phyloP scores from a whole-genome alignment of 35 echinoderm and acorn worm species.

The Ophiothrix spiculata region DNA sequence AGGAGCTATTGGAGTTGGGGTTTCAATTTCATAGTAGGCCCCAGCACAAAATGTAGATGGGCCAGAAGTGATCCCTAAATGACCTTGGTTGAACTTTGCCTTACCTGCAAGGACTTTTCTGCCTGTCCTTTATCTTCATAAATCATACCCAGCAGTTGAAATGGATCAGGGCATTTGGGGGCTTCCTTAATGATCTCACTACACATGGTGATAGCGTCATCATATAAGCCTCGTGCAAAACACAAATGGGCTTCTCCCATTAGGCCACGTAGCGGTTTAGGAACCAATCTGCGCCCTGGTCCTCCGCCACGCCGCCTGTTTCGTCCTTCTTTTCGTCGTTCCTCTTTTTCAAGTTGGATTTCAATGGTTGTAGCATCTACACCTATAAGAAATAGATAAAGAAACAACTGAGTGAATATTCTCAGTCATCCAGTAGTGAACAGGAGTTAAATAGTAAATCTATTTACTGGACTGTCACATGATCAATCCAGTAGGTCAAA shows the following conservation, averaged over 20 bases:
- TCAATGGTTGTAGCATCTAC: conserved; percentile 31
- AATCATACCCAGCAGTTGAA: conserved; percentile 88
- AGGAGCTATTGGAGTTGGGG: too few species aligned
- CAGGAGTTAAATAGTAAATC: too few species aligned
- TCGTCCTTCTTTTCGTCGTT: not conserved
- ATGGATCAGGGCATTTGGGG: conserved; percentile 81
- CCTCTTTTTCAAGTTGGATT: not conserved
- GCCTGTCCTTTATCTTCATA: conserved; percentile 82
- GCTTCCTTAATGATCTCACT: conserved; percentile 91
- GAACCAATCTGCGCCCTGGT: conserved; percentile 38
- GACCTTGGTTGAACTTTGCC: too few species aligned
- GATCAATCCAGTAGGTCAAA: too few species aligned
- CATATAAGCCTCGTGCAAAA: conserved; percentile 73
- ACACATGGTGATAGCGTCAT: conserved; percentile 88
- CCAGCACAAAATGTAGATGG: too few species aligned
- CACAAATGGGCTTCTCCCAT: conserved; percentile 98
- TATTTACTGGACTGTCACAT: too few species aligned
- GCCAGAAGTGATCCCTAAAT: too few species aligned
- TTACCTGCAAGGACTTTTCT: conserved; percentile 88
- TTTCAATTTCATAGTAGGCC: too few species aligned
- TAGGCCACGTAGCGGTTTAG: conserved; percentile 70
- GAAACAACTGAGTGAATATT: not conserved
- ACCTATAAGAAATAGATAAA: conserved; percentile 10
- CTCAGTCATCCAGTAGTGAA: not conserved
- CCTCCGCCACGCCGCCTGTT: conserved; percentile 10